A percentile compares a stretch with the other conserved stretches of the same genome.
Evolutionary conservation across 2,888 invertebrate genomes (phyloP).

Genomic region (Bruchidius siliquastri): DNA sequence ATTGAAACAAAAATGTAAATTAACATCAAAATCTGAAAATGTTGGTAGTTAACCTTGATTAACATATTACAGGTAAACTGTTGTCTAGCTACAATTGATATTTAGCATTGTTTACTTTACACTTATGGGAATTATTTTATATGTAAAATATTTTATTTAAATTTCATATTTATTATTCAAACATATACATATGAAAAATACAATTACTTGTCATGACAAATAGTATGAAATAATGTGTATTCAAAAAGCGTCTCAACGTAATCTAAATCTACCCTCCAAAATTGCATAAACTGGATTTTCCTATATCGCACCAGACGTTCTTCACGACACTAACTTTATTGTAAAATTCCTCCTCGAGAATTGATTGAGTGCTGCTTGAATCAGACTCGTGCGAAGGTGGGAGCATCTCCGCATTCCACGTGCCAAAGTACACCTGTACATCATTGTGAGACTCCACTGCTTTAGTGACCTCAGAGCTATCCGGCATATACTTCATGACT

Average conservation of each 20-base stretch:
- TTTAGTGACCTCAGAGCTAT: constrained; percentile 17
- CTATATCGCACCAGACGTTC: constrained; percentile 37
- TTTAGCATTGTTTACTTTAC: no score
- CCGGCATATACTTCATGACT: constrained; percentile 25
- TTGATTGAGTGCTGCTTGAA: neutral
- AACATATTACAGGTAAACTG: no score
- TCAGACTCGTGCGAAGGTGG: neutral
- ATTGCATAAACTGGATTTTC: constrained; percentile 31
- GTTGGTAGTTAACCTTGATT: no score
- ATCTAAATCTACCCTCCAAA: constrained; percentile 5
- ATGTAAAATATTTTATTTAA: no score
- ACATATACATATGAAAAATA: no score
- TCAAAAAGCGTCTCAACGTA: no score
- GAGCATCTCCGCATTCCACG: constrained; percentile 6
- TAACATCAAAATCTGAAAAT: no score
- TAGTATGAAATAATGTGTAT: neutral
- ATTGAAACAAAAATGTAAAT: no score
- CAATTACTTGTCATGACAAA: no score
- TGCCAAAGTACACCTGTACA: constrained; percentile 23
- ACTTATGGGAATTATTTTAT: no score
- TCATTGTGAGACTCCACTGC: constrained; percentile 25
- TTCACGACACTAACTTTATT: constrained; percentile 28
- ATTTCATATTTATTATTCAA: no score
- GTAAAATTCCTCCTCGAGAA: neutral
- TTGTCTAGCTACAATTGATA: no score